Conservation (phyloP, 2,888 invertebrate genomes). For the Aricia artaxerxes region DNA sequence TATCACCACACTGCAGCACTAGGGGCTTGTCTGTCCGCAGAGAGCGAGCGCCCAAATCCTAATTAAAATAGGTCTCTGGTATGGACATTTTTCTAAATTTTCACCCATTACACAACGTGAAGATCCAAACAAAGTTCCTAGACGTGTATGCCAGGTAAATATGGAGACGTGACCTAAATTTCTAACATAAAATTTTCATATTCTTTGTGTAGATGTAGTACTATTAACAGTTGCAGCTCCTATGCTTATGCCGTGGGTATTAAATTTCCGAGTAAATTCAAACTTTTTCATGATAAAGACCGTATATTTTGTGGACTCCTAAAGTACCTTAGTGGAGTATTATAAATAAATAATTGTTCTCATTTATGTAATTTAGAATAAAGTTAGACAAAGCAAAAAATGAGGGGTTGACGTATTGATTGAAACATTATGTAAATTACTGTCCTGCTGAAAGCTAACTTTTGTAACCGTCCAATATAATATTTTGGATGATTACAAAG, state of each 20-base stretch:
- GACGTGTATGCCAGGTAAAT: background rate
- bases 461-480: no score
- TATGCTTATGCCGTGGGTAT: background rate
- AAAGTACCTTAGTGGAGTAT: no score
- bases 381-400: no score
- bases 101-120: background rate
- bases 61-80: background rate
- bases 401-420: no score
- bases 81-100: background rate
- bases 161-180: slow-evolving; percentile 12
- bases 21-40: background rate
- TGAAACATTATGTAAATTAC: no score
- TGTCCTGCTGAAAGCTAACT: no score
- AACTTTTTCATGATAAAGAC: no score
- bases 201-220: background rate
- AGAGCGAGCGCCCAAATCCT: background rate
- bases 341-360: no score
- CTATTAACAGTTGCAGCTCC: background rate
- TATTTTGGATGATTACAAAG: no score
- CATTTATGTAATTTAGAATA: no score
- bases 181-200: slow-evolving; percentile 6
- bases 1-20: background rate
- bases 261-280: background rate
- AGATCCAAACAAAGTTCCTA: background rate
- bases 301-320: no score